phyloP scores from a whole-genome alignment of 1,140 invertebrate genomes.

The Eubasilissa regina region DNA sequence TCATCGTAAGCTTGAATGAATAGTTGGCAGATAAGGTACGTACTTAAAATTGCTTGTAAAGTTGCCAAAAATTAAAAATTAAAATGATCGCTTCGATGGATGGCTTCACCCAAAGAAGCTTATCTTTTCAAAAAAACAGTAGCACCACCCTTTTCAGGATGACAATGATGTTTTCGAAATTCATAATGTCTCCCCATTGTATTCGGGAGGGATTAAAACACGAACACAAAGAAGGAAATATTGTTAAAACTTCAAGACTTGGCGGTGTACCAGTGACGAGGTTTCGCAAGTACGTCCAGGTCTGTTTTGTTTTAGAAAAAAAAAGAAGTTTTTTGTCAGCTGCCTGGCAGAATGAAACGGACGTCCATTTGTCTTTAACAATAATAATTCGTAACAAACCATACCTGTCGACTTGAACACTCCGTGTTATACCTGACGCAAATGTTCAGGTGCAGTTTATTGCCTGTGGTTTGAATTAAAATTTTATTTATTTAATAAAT shows the following conservation, averaged over 20 bases:
- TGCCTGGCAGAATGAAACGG: constrained; percentile 6
- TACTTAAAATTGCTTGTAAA: not conserved
- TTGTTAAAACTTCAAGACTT: constrained; percentile 22
- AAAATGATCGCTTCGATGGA: not conserved
- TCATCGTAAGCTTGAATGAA: not conserved
- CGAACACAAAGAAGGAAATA: constrained; percentile 17
- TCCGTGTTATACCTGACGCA: not conserved
- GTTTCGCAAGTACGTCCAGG: not conserved
- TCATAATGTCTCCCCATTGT: constrained; percentile 27
- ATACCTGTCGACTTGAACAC: constrained; percentile 24
- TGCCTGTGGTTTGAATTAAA: no score
- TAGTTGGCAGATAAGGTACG: not conserved
- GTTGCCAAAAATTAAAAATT: not conserved
- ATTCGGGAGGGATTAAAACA: constrained; percentile 16
- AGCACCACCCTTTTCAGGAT: not conserved
- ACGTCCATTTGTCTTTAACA: constrained; percentile 7
- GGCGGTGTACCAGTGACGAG: not conserved
- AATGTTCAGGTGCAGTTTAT: no score
- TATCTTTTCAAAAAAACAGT: constrained; percentile 1
- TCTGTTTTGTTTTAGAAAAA: constrained; percentile 4
- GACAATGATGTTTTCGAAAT: constrained; percentile 36
- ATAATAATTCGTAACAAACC: constrained; percentile 21
- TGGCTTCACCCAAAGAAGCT: constrained; percentile 2
- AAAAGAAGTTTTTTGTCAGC: constrained; percentile 16
- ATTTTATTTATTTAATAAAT: no score